A percentile compares a stretch with the other conserved stretches of the same genome.
Evolutionary conservation across 2,797 vertebrate species (phyloP).

Genomic region (Channallabes apus): DNA sequence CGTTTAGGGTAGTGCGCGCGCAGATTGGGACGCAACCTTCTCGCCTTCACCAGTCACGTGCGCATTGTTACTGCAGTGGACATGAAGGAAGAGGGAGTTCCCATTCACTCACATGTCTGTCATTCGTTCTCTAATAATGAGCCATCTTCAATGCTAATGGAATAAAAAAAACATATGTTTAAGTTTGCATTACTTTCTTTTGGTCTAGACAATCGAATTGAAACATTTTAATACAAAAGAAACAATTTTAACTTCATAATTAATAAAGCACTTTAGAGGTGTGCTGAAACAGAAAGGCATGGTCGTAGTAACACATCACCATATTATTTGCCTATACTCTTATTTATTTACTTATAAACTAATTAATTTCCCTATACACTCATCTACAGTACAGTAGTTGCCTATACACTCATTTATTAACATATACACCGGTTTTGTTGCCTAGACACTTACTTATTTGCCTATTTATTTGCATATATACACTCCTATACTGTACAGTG

Average conservation of each 20-base stretch:
- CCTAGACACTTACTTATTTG: too few relatives aligned
- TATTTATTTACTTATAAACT: too few relatives aligned
- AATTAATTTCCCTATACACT: too few relatives aligned
- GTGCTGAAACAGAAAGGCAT: too few relatives aligned
- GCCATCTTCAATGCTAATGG: neutral
- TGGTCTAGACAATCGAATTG: neutral
- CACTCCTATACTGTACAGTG: too few relatives aligned
- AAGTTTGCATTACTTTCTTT: neutral
- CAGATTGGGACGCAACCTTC: constrained; percentile 14
- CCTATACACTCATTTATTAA: too few relatives aligned
- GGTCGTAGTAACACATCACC: too few relatives aligned
- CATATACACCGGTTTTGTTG: too few relatives aligned
- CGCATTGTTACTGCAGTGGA: neutral
- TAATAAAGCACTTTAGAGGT: too few relatives aligned
- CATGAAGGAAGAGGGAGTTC: neutral
- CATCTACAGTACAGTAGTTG: too few relatives aligned
- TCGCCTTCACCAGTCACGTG: constrained; percentile 7
- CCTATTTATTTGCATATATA: too few relatives aligned
- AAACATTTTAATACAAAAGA: neutral
- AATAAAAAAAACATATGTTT: neutral
- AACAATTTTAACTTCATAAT: neutral
- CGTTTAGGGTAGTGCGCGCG: neutral
- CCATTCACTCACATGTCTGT: neutral
- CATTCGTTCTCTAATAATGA: neutral
- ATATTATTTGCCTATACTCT: too few relatives aligned